These are phyloP conservation scores for Drymodes brunneopygia DNA, from an alignment of 2,113 vertebrate genomes.

Conservation along the genomic window DNA sequence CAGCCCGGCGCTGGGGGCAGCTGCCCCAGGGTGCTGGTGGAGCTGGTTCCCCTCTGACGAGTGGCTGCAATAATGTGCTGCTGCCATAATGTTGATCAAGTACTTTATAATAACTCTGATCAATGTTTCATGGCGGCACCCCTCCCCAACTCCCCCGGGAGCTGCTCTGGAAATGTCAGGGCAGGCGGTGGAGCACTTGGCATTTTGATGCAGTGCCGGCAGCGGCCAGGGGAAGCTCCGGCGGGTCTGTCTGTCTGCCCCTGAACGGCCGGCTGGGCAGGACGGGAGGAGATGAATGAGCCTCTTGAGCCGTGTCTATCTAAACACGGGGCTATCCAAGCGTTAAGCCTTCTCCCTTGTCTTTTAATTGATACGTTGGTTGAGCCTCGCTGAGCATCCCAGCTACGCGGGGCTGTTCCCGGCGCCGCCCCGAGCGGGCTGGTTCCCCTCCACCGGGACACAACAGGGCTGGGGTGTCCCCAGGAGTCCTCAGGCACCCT, in stretches of 20 bases:
- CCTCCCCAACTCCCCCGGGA: conserved; percentile 18
- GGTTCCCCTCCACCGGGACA: fast-evolving
- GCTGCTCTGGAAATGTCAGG: conserved; percentile 65
- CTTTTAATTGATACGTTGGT: conserved; percentile 51
- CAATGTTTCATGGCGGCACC: conserved; percentile 57
- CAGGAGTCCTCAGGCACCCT: background rate
- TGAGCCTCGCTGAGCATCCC: background rate
- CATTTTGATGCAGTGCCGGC: conserved; percentile 39
- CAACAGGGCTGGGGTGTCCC: background rate
- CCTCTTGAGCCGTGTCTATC: conserved; percentile 38
- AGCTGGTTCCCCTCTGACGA: background rate
- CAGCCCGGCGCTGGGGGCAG: fast-evolving
- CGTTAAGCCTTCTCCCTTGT: conserved; percentile 11
- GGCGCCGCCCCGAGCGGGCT: fast-evolving
- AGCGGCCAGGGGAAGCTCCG: conserved; percentile 6
- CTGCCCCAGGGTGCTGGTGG: background rate
- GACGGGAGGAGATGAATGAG: conserved; percentile 51
- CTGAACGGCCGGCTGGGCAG: conserved; percentile 15
- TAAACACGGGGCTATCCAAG: conserved; percentile 23
- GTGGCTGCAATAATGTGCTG: background rate
- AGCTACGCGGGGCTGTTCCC: fast-evolving
- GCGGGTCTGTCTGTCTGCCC: conserved; percentile 47
- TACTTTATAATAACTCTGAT: conserved; percentile 55
- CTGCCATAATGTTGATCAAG: conserved; percentile 35
- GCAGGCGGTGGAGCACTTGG: conserved; percentile 40